Evolutionary conservation across 2,888 invertebrate species (phyloP).

Genomic region (Dascillus cervinus): DNA sequence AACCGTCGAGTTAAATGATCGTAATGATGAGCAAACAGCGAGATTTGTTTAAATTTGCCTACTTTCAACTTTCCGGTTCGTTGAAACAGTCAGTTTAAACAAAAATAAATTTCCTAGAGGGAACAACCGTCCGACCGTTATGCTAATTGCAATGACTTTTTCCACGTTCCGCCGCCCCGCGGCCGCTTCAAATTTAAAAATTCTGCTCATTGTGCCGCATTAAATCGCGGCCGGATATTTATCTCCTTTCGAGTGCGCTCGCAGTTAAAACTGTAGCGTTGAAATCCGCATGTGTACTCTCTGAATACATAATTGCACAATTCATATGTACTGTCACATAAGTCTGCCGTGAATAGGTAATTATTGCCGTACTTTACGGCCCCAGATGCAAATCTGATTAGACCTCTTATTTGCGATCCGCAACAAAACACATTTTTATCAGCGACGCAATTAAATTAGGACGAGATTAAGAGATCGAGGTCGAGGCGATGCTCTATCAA

Average conservation of each 20-base stretch:
- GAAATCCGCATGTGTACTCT: constrained; percentile 30
- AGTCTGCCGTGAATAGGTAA: constrained; percentile 33
- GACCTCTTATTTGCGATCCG: too few relatives aligned
- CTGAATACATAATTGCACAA: constrained; percentile 35
- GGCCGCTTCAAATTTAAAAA: too few relatives aligned
- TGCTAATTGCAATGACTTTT: too few relatives aligned
- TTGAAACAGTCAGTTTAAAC: too few relatives aligned
- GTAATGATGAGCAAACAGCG: background rate
- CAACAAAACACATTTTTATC: too few relatives aligned
- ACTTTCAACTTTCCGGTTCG: background rate
- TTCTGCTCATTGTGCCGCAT: constrained; percentile 17
- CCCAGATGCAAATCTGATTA: constrained; percentile 6
- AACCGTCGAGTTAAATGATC: background rate
- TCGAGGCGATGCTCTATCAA: too few relatives aligned
- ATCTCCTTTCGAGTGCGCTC: constrained; percentile 28
- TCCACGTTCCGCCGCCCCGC: too few relatives aligned
- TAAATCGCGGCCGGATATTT: constrained; percentile 30
- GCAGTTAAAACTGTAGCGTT: constrained; percentile 29
- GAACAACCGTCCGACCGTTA: too few relatives aligned
- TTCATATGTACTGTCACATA: constrained; percentile 33
- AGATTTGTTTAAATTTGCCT: background rate
- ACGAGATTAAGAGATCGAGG: too few relatives aligned
- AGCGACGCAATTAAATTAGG: too few relatives aligned
- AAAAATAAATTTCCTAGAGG: too few relatives aligned
- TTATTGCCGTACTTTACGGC: constrained; percentile 20